These are phyloP conservation scores for Heliconius congener DNA, from an alignment of 1,140 invertebrate species.

Conservation along the genomic window DNA sequence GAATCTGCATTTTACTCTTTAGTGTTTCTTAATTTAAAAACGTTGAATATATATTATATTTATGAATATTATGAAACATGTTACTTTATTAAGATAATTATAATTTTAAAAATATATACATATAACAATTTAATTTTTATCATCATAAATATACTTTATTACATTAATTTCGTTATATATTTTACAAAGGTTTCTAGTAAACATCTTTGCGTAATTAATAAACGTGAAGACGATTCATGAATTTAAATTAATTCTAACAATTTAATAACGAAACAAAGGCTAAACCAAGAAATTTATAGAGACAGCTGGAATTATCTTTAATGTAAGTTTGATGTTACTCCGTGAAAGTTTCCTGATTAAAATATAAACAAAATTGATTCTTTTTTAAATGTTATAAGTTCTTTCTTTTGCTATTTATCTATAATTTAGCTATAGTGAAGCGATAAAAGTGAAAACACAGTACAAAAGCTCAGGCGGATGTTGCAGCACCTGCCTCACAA, in stretches of 20 bases:
- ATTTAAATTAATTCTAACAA: constrained; percentile 11
- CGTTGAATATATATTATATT: background rate
- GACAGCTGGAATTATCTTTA: background rate
- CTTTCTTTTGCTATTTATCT: background rate
- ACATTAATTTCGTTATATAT: background rate
- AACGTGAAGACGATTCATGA: constrained; percentile 8
- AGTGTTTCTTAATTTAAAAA: background rate
- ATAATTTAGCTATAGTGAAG: background rate
- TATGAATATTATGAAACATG: background rate
- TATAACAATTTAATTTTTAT: background rate
- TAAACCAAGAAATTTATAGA: constrained; percentile 9
- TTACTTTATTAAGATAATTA: background rate
- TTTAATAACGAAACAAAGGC: constrained; percentile 12
- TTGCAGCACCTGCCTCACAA: constrained; percentile 60
- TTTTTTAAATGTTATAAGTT: background rate
- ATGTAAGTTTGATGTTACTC: background rate
- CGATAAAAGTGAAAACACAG: constrained; percentile 33
- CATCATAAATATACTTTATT: background rate
- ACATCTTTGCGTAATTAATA: background rate
- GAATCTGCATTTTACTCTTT: background rate
- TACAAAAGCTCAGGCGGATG: constrained; percentile 41
- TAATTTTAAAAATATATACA: background rate
- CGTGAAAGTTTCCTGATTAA: background rate
- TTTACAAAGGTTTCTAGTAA: background rate
- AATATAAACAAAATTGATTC: background rate